Conservation (phyloP, 2,113 vertebrate species). For the Dolichotis patagonum region DNA sequence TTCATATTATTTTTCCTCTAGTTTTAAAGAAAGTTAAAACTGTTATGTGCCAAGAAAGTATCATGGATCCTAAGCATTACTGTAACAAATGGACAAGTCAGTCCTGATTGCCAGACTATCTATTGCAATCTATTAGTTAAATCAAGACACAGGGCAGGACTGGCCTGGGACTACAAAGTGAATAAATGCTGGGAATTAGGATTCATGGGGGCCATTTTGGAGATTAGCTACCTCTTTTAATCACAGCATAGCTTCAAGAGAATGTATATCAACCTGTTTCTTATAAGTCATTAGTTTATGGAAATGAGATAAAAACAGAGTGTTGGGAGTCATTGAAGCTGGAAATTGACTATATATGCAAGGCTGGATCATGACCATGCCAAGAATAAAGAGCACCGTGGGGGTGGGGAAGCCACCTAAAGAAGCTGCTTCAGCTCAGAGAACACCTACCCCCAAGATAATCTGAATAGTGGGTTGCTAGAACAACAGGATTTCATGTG, state of each 20-base stretch:
- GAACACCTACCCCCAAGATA: too few relatives aligned
- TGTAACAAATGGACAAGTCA: not conserved
- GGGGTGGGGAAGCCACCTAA: too few relatives aligned
- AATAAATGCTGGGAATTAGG: not conserved
- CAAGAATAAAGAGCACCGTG: too few relatives aligned
- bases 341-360: too few relatives aligned
- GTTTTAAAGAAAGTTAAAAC: conserved; percentile 7
- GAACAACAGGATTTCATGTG: too few relatives aligned
- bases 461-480: too few relatives aligned
- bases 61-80: not conserved
- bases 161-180: not conserved
- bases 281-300: not conserved
- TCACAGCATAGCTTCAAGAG: not conserved
- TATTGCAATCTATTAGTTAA: not conserved
- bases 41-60: not conserved
- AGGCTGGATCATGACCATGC: too few relatives aligned
- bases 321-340: too few relatives aligned
- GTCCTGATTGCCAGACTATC: not conserved
- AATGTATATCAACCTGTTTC: not conserved
- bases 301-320: not conserved
- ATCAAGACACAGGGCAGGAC: not conserved
- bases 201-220: not conserved
- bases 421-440: too few relatives aligned
- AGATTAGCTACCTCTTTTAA: not conserved
- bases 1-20: not conserved